Evolutionary conservation across 1,140 invertebrate genomes (phyloP).

Genomic region (Trinorchestia longiramus): DNA sequence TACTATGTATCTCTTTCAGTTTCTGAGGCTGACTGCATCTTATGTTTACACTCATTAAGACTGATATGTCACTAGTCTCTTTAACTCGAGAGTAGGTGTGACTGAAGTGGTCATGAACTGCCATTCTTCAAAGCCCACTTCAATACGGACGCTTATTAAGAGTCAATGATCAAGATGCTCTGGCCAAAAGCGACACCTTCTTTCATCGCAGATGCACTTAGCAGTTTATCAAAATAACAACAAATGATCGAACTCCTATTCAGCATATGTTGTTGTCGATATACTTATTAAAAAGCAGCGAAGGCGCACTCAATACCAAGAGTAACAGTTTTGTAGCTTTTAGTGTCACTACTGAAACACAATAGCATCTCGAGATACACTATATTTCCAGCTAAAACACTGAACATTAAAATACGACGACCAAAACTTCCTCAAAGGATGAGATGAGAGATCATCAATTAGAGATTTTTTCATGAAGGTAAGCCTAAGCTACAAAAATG

Average conservation of each 20-base stretch:
- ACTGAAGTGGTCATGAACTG: not conserved
- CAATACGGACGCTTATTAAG: not conserved
- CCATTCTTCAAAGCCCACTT: not conserved
- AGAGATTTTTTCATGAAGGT: not conserved
- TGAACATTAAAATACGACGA: not conserved
- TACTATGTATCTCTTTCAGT: too few species aligned
- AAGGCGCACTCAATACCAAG: not conserved
- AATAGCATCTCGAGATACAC: not conserved
- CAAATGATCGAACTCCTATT: not conserved
- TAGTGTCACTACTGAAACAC: not conserved
- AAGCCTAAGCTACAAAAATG: not conserved
- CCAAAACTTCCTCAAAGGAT: not conserved
- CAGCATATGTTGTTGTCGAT: not conserved
- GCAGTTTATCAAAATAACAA: not conserved
- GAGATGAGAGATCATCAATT: not conserved
- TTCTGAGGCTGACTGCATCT: too few species aligned
- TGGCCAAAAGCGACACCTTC: not conserved
- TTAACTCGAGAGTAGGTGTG: too few species aligned
- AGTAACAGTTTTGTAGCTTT: not conserved
- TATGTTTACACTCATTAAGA: too few species aligned
- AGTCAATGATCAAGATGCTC: not conserved
- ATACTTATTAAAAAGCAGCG: not conserved
- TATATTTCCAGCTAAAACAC: not conserved
- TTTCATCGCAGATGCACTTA: too few species aligned
- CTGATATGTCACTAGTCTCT: too few species aligned